These are phyloP conservation scores for Anabacerthia variegaticeps DNA, from an alignment of 2,797 vertebrate genomes.

Conservation along the genomic window DNA sequence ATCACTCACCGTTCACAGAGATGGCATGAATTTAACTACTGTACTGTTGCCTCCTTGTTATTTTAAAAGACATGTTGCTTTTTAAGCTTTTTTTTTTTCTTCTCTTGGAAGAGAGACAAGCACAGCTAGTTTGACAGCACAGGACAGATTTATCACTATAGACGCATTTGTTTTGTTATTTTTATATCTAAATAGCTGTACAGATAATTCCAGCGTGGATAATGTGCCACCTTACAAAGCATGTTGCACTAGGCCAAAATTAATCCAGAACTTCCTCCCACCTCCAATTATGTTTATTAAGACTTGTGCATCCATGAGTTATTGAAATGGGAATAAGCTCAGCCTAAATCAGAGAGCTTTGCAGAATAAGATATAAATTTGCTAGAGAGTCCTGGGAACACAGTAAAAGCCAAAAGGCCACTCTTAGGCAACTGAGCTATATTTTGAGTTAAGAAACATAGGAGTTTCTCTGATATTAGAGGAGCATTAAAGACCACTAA, in stretches of 20 bases:
- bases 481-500: neutral
- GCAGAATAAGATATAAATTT: neutral
- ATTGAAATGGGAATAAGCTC: neutral
- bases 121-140: neutral
- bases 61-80: neutral
- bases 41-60: neutral
- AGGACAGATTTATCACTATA: neutral
- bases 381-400: neutral
- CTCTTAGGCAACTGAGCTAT: neutral
- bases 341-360: neutral
- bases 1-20: neutral
- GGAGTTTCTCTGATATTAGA: neutral
- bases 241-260: neutral
- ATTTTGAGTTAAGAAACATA: neutral
- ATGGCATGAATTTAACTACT: neutral
- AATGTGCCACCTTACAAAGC: neutral
- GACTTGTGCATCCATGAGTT: neutral
- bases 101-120: neutral
- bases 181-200: neutral
- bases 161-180: neutral
- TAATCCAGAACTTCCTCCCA: neutral
- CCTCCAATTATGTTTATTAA: neutral
- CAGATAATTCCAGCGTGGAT: neutral
- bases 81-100: neutral
- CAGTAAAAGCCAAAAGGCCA: neutral